Evolutionary conservation across 2,113 vertebrate genomes (phyloP), one percentile per base, ranked within the genome.

Genomic region (Paralichthys olivaceus): DNA sequence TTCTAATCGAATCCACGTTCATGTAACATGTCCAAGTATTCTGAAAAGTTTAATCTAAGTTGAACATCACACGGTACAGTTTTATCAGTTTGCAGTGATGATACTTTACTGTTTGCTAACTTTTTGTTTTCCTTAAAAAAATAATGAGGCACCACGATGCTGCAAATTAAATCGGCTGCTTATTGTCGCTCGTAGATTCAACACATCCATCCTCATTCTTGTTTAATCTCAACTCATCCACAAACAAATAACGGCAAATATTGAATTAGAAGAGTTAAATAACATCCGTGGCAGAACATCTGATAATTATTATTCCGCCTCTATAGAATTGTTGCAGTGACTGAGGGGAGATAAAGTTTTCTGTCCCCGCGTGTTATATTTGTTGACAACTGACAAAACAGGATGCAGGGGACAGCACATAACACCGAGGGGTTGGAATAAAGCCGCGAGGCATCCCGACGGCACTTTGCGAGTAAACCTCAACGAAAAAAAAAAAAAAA

Each of bases 141-240:
- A 40, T 40, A 40, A 13, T 13, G 37, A 40, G 37, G 11, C 7
- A 34, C 7, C 32, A 9, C 32, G 8, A 34, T 34, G 32, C 32
- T 11, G 12, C 37, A 40, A 40, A 40, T 40, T 2, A 11, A 40
- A 40, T 40, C 37, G 12, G 37, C 37, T 40, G 9, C 37, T 2
- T 0, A 19, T 20, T 19, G 45, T 6, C 4, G 45, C 45, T 37
- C 8, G 34, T 11, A 12, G 37, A 9, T 40, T 40, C 37, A 13
- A 40, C 37, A 13, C 37, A 13, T 49, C 45, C 45, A 9, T n/a
- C 20, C 49, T 22, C 49, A 53, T n/a, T 53, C 19, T 53, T 11
- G 77, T 81, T 79, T 86, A 87, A 90, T 88, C 80, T 78, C 23
- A 43, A 23, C 26, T n/a, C 37, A 69, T 34, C 12, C 7, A 7